Base-by-base conservation (phyloP, 2,888 invertebrate genomes). In the Drosophila seclusa region DNA sequence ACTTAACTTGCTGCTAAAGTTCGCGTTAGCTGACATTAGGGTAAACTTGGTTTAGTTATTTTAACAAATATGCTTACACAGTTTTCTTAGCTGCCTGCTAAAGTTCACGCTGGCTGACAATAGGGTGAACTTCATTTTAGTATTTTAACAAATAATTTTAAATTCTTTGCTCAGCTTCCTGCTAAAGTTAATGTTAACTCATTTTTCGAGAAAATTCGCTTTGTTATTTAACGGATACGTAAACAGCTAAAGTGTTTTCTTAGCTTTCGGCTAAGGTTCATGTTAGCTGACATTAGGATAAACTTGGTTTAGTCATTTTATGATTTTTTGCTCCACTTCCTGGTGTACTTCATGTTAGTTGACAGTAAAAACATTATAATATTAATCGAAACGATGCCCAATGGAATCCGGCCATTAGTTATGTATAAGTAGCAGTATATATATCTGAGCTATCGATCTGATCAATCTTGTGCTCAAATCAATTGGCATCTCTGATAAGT, bases 401-500 rank as follows among this genome's bases (percentile, higher is more conserved):
- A 38, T 27, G 54, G 38, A 55, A 55, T 29, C 54, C 38, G 54
- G 54, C 53, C 53, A 34, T 36, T 38, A 38, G 27, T 24, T 27
- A 27, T n/a, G 18, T 54, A 50, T 27, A 50, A 50, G 29, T 31
- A 11, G 18, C n/a, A 31, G 50, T 29, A 6, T 50, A 50, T 27
- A 50, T 27, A 50, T 31, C 29, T n/a, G 29, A 50, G 49, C 49
- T 29, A 49, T 49, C 49, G 18, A 29, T 49, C 8, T 38, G 48
- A 24, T 36, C 52, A 18, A 24, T 21, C 16, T 63, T 62, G 42
- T 21, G 58, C 58, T 58, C 58, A 57, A 57, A 16, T 42, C 11
- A 21, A 27, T 11, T 38, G 40, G 8, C 31, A 38, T 16, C 53
- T 65, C 53, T 67, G 66, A 65, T 65, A 48, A 53, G 29, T 62